Conservation (phyloP, 2,888 invertebrate species). For the Lepeophtheirus nordmannii region DNA sequence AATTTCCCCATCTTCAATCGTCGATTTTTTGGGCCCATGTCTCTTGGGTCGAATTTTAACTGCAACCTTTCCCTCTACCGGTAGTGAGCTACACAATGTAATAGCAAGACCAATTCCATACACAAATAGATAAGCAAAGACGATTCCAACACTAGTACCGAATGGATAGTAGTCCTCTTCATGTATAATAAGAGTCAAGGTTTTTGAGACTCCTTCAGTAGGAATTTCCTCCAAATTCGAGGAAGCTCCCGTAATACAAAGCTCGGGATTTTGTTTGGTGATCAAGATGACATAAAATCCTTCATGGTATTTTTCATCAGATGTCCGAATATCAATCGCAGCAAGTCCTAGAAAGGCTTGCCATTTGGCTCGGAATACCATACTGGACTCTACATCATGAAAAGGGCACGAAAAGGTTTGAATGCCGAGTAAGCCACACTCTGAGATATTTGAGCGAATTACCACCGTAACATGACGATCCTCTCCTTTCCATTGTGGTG, state of each 20-base stretch:
- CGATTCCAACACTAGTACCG: background rate
- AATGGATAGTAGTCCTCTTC: constrained; percentile 1
- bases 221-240: background rate
- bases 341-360: constrained; percentile 7
- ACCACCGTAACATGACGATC: background rate
- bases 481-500: background rate
- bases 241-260: background rate
- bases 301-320: background rate
- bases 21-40: background rate
- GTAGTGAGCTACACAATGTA: background rate
- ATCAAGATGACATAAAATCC: background rate
- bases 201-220: background rate
- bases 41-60: background rate
- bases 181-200: background rate
- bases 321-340: background rate
- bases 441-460: background rate
- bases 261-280: background rate
- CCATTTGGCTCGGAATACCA: background rate
- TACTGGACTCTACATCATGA: constrained; percentile 1
- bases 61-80: background rate
- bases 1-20: background rate
- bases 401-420: background rate
- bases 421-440: background rate
- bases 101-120: background rate
- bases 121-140: background rate